Conservation (phyloP, 1,140 invertebrate genomes). For the Akabosia matsudoensis region DNA sequence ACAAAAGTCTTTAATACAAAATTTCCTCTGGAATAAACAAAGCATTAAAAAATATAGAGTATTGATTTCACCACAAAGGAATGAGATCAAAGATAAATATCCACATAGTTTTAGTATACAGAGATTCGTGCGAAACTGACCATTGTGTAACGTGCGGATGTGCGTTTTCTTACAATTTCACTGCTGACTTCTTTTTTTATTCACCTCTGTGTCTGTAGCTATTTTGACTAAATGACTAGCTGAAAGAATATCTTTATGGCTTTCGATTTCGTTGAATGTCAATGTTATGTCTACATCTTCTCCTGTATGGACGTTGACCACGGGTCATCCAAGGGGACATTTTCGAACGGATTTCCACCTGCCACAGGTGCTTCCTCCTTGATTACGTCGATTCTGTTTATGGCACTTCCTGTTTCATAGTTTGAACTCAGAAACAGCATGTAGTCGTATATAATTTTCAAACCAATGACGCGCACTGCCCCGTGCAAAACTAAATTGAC, state of each 20-base stretch:
- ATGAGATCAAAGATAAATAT: too few relatives aligned
- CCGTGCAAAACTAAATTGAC: conserved; percentile 26
- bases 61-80: too few relatives aligned
- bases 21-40: too few relatives aligned
- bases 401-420: not conserved
- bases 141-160: too few relatives aligned
- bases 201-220: too few relatives aligned
- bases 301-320: conserved; percentile 21
- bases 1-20: too few relatives aligned
- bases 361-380: not conserved
- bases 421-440: conserved; percentile 23
- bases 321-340: conserved; percentile 1
- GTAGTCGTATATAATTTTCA: conserved; percentile 37
- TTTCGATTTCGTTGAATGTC: not conserved
- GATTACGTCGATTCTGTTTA: conserved; percentile 19
- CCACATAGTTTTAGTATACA: too few relatives aligned
- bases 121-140: too few relatives aligned
- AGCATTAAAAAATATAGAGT: too few relatives aligned
- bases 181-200: too few relatives aligned
- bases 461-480: conserved; percentile 15
- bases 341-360: not conserved
- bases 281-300: conserved; percentile 3
- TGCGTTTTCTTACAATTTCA: too few relatives aligned
- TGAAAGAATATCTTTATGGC: not conserved
- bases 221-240: not conserved